Base-by-base conservation (phyloP, 1,140 invertebrate genomes). In the Branchinecta lynchi region DNA sequence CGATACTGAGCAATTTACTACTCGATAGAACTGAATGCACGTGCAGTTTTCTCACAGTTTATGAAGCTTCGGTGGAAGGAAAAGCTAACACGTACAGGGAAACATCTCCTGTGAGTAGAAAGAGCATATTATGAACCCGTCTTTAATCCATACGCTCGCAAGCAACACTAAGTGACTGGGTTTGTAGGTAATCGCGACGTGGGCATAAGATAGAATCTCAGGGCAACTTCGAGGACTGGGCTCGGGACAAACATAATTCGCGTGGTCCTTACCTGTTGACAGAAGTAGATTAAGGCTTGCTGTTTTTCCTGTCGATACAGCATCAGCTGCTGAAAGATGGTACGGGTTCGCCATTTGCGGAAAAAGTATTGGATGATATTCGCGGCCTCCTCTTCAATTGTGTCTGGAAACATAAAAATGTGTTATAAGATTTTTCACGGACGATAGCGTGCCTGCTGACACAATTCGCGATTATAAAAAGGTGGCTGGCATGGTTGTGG, bases 251-350 rank as follows among this genome's bases (percentile, higher is more conserved):
- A 43, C 8, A 20, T 44, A 8, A 70, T 17, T 32, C 21, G 8
- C 8, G 20, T 17, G 15, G 44, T 9, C 9, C n/a, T 70, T 21
- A 89, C 89, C 83, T 90, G 89, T 76, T 90, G 88, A 66, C 85
- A 87, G 72, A 91, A 86, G 77, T 90, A 88, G 70, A 89, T 87
- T 20, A 90, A 81, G 74, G 91, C 88, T 78, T 90, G 87, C 77
- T 86, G 86, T 66, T 85, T 84, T 45, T 85, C 84, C 70, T 88
- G 87, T 74, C 89, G 83, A 79, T 92, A 91, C 69, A 86, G 84
- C 73, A 91, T 79, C 68, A 92, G 80, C 71, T 91, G 86, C 83
- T 91, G 88, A 78, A 89, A 92, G 65, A 92, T 83, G 67, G 86
- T 86, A 75, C 86, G 85, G 73, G 83, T 84, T 75, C 86, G 87